phyloP scores from a whole-genome alignment of 2,888 invertebrate species.

The Pharmacophagus antenor region DNA sequence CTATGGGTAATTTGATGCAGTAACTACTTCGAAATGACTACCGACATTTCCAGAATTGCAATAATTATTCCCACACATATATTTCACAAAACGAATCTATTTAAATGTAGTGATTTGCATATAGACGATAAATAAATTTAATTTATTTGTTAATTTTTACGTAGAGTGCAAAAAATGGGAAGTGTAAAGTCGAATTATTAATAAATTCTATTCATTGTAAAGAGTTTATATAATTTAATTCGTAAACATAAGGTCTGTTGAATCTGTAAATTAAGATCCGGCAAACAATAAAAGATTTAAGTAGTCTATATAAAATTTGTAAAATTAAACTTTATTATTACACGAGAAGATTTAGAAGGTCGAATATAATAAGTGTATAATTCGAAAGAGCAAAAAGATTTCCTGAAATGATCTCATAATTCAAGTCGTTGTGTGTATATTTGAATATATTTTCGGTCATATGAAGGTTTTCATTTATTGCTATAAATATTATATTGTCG shows the following conservation, averaged over 20 bases:
- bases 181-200: too few species aligned
- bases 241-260: too few species aligned
- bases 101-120: background rate
- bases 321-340: background rate
- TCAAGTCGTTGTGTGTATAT: background rate
- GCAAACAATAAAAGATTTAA: background rate
- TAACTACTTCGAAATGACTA: background rate
- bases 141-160: background rate
- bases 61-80: background rate
- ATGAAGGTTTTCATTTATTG: background rate
- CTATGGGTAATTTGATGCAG: background rate
- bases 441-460: background rate
- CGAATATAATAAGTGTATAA: background rate
- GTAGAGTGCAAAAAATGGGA: too few species aligned
- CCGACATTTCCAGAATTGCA: background rate
- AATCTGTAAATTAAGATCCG: too few species aligned
- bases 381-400: slow-evolving; percentile 15
- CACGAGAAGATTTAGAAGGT: background rate
- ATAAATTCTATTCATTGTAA: too few species aligned
- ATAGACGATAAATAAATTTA: background rate
- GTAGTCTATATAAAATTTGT: background rate
- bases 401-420: slow-evolving; percentile 14
- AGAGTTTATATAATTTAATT: too few species aligned
- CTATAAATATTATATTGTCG: background rate
- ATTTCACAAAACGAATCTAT: background rate